Conservation (phyloP, 2,113 vertebrate genomes). For the Pituophis catenifer region DNA sequence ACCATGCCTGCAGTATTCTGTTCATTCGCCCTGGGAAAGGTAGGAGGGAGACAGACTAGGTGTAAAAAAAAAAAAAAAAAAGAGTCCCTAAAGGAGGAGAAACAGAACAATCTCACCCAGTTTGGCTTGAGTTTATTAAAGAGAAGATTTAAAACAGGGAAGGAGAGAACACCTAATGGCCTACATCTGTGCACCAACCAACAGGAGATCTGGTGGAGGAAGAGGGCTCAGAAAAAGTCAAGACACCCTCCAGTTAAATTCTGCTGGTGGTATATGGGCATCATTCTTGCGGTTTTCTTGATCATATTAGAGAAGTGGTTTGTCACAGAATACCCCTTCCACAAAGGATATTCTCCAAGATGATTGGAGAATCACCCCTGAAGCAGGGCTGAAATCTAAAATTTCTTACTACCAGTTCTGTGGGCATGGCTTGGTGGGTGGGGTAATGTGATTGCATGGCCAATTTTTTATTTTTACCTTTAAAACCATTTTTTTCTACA, state of each 20-base stretch:
- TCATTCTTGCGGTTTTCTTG: not conserved
- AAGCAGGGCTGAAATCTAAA: too few relatives aligned
- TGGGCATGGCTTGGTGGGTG: too few relatives aligned
- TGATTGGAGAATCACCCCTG: too few relatives aligned
- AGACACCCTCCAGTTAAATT: not conserved
- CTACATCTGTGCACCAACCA: not conserved
- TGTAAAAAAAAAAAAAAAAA: not conserved
- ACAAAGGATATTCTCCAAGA: not conserved
- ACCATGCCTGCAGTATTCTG: not conserved
- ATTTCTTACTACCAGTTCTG: too few relatives aligned
- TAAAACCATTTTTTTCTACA: too few relatives aligned
- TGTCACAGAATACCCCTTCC: not conserved
- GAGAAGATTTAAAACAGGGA: not conserved
- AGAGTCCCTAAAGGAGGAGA: not conserved
- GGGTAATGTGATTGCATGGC: too few relatives aligned
- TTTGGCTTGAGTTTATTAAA: constrained; percentile 2
- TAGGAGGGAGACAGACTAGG: too few relatives aligned
- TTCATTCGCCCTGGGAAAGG: not conserved
- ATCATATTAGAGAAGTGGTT: not conserved
- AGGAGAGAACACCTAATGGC: not conserved
- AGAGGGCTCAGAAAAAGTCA: not conserved
- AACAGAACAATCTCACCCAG: not conserved
- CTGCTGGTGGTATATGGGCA: not conserved
- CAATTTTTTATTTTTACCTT: too few relatives aligned
- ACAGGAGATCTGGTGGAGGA: not conserved